phyloP scores from a whole-genome alignment of 2,888 invertebrate genomes.

The Scaptomyza caliginosa region DNA sequence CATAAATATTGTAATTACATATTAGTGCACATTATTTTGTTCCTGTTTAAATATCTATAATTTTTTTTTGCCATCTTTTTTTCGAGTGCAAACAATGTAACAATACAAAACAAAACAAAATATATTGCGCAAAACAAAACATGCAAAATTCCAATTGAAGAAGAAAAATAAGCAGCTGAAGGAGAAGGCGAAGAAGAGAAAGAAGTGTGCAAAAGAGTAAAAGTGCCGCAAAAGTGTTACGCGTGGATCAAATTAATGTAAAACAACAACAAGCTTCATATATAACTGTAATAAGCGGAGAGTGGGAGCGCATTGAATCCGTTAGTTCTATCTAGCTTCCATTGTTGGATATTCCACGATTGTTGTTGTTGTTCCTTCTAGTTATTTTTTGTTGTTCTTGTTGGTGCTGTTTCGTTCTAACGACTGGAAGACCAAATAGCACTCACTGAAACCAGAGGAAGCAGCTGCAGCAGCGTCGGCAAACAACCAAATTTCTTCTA shows the following conservation, averaged over 20 bases:
- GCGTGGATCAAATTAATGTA: slow-evolving; percentile 22
- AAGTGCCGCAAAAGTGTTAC: slow-evolving; percentile 44
- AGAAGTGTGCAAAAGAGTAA: slow-evolving; percentile 10
- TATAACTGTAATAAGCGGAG: neutral
- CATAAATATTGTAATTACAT: slow-evolving; percentile 28
- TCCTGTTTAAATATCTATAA: neutral
- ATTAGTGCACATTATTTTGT: slow-evolving; percentile 23
- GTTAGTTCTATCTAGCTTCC: neutral
- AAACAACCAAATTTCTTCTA: slow-evolving; percentile 1
- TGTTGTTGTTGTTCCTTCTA: neutral
- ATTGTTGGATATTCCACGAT: neutral
- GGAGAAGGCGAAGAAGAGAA: neutral
- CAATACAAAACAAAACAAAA: slow-evolving; percentile 21
- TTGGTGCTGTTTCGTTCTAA: too few species aligned
- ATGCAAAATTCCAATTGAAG: slow-evolving; percentile 32
- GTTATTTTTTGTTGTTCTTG: too few species aligned
- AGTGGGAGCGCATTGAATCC: neutral
- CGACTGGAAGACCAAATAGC: neutral
- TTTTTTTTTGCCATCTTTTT: slow-evolving; percentile 52
- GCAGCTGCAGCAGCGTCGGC: slow-evolving; percentile 12
- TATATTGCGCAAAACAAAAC: slow-evolving; percentile 18
- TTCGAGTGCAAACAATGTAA: slow-evolving; percentile 43
- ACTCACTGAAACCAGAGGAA: too few species aligned
- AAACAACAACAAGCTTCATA: slow-evolving; percentile 10
- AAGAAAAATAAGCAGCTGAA: too few species aligned